Evolutionary conservation across 2,797 vertebrate genomes (phyloP), one percentile per base, ranked within the genome.

Genomic region (Sebastes glaucus): DNA sequence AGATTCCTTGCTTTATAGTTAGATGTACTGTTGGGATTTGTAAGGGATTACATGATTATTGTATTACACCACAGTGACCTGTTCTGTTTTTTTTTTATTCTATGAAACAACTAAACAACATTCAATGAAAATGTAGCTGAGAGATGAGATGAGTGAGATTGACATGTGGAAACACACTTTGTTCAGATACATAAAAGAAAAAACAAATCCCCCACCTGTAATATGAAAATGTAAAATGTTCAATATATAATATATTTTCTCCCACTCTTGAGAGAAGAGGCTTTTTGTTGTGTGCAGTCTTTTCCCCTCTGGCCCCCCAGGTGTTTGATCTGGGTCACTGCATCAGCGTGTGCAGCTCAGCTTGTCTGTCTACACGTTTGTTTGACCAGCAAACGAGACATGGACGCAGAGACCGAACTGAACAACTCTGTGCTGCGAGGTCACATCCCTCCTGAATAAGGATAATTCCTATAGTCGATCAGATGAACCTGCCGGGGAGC

Each of bases 291-390:
- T 60, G 56, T 69, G 27, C 66, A 6, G 61, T 65, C 30, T 55
- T 59, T 59, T 71, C 68, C 68, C 73, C 66, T 57, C 68, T 65
- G 82, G 89, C 82, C 71, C 82, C 71, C 32, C 78, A 88, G 85
- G 86, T 81, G 72, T 86, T 35, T 73, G 84, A 90, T 91, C 72
- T 74, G 86, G 84, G 83, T 91, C 90, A 88, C 76, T 87, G 78
- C 78, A 27, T 77, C 63, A 23, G 32, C 61, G 74, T 80, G 77
- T 76, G 59, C 64, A 62, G 77, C 80, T 81, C 74, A 74, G 72
- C 63, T 75, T 25, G 66, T 81, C 68, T 74, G 74, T 80, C 65
- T 61, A 23, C 84, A 79, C 73, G 71, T 88, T 88, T 78, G 78
- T 88, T 80, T 88, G 81, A 88, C 84, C 88, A 83, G 75, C 77